A percentile compares a stretch with the other conserved stretches of the same genome.
These are phyloP conservation scores for Margaritifera margaritifera DNA, from an alignment of 2,888 invertebrate genomes.

Conservation along the genomic window DNA sequence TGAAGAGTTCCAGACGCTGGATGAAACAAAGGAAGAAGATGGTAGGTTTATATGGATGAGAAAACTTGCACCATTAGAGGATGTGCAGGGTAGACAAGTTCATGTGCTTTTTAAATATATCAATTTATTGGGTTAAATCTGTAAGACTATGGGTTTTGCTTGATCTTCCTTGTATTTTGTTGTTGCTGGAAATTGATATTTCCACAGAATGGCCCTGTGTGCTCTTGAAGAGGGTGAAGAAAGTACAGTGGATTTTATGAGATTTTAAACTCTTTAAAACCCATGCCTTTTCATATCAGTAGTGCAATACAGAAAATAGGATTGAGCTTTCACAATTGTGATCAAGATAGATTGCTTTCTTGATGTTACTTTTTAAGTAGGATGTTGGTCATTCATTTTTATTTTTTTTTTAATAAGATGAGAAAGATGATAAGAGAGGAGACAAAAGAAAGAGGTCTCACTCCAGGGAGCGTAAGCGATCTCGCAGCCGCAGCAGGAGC, in stretches of 20 bases:
- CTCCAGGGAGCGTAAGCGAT: slow-evolving; percentile 39
- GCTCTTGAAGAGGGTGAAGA: no score
- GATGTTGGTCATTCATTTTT: background rate
- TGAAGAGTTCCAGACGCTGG: slow-evolving; percentile 50
- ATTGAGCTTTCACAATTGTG: no score
- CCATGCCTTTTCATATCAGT: no score
- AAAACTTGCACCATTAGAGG: no score
- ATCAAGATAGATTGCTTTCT: background rate
- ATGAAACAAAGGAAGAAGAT: slow-evolving; percentile 46
- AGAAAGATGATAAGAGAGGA: slow-evolving; percentile 15
- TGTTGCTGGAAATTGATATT: no score
- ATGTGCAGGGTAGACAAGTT: background rate
- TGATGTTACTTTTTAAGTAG: background rate
- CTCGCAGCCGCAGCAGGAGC: background rate
- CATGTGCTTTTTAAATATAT: background rate
- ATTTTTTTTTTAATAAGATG: background rate
- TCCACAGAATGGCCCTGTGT: no score
- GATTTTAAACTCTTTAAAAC: no score
- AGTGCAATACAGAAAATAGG: no score
- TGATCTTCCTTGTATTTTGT: no score
- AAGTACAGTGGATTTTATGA: no score
- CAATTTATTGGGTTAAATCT: no score
- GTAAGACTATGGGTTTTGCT: no score
- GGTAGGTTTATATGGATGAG: background rate
- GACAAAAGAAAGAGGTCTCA: slow-evolving; percentile 35